A percentile compares a stretch with the other conserved stretches of the same genome.
phyloP scores from a whole-genome alignment of 92 coral and sea anemone species.

The Diadumene lineata region DNA sequence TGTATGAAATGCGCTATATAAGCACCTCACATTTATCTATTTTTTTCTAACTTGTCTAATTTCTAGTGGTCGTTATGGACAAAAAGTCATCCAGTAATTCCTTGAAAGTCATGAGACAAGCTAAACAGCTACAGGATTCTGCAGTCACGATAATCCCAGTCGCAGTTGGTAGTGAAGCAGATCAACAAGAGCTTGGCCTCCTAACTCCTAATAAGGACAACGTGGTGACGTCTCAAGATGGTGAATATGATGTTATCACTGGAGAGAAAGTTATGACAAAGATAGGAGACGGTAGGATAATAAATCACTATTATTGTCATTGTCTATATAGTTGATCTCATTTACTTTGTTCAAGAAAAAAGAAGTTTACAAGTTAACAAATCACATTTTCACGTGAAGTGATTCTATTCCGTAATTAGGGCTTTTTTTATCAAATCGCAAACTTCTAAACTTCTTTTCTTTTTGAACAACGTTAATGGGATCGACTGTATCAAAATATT shows the following conservation, averaged over 20 bases:
- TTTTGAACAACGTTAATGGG: too few relatives aligned
- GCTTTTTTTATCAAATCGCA: too few relatives aligned
- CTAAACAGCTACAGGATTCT: constrained; percentile 39
- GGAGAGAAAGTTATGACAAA: constrained; percentile 74
- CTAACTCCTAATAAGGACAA: constrained; percentile 51
- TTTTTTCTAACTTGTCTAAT: neutral
- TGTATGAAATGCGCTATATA: too few relatives aligned
- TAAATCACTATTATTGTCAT: neutral
- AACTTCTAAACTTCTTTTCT: too few relatives aligned
- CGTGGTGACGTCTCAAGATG: constrained; percentile 43
- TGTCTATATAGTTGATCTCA: too few relatives aligned
- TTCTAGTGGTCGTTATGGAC: constrained; percentile 45
- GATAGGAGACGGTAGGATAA: constrained; percentile 50
- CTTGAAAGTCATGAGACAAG: constrained; percentile 31
- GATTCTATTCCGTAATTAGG: too few relatives aligned
- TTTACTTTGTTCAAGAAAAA: too few relatives aligned
- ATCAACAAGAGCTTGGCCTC: constrained; percentile 39
- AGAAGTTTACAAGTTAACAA: too few relatives aligned
- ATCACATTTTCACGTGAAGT: too few relatives aligned
- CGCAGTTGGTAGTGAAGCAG: constrained; percentile 62
- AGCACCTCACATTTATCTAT: too few relatives aligned
- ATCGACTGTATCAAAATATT: too few relatives aligned
- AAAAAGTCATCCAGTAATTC: constrained; percentile 33
- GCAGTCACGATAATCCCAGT: constrained; percentile 80
- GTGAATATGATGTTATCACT: constrained; percentile 47